A percentile compares a stretch with the other conserved stretches of the same genome.
Evolutionary conservation across 2,888 invertebrate genomes (phyloP).

Genomic region (Epirrita christyi): DNA sequence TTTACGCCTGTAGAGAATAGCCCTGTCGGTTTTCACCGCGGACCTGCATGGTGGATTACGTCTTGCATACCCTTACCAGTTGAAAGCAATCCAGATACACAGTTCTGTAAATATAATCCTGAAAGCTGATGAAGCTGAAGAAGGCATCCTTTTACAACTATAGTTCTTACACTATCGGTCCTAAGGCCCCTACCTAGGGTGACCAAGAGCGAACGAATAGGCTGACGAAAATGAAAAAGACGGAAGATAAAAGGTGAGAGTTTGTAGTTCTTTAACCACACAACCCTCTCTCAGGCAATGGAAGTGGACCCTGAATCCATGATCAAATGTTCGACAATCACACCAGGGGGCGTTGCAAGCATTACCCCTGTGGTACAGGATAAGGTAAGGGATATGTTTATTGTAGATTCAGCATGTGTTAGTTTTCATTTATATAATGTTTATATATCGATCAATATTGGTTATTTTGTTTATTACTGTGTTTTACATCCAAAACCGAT

Average conservation of each 20-base stretch:
- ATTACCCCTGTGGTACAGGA: conserved; percentile 64
- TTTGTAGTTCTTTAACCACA: conserved; percentile 1
- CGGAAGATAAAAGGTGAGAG: conserved; percentile 20
- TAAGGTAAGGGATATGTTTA: conserved; percentile 53
- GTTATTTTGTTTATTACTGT: too few relatives aligned
- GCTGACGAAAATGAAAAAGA: not conserved
- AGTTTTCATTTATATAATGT: not conserved
- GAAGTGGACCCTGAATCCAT: conserved; percentile 79
- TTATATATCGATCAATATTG: not conserved
- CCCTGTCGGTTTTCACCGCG: too few relatives aligned
- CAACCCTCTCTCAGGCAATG: conserved; percentile 56
- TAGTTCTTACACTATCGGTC: too few relatives aligned
- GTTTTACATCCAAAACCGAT: not conserved
- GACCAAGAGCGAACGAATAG: not conserved
- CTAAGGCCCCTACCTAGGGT: too few relatives aligned
- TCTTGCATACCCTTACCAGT: too few relatives aligned
- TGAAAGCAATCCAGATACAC: not conserved
- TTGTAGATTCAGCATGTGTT: conserved; percentile 3
- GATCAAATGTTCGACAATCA: conserved; percentile 79
- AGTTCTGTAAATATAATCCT: not conserved
- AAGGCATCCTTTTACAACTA: too few relatives aligned
- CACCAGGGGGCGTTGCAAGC: conserved; percentile 74
- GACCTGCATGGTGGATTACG: too few relatives aligned
- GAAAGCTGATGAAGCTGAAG: too few relatives aligned
- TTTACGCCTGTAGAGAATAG: too few relatives aligned